phyloP scores from a whole-genome alignment of 2,888 invertebrate species.

The Carpatolechia fugitivella region DNA sequence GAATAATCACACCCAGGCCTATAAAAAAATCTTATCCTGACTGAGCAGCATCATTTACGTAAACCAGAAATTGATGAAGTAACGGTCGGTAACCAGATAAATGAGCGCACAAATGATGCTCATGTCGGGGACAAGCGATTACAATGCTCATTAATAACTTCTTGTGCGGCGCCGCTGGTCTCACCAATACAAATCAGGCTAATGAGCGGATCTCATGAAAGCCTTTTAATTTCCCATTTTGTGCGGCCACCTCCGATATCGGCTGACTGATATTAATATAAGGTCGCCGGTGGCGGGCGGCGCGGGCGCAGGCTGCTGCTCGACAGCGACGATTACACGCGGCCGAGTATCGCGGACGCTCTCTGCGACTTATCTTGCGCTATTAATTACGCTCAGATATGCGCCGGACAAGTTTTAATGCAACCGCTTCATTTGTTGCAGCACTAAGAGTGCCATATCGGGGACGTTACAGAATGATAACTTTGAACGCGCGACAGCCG shows the following conservation, averaged over 20 bases:
- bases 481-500: slow-evolving; percentile 59
- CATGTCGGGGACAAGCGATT: slow-evolving; percentile 58
- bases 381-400: slow-evolving; percentile 76
- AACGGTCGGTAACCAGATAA: slow-evolving; percentile 45
- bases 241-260: slow-evolving; percentile 70
- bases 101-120: slow-evolving; percentile 56
- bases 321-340: slow-evolving; percentile 63
- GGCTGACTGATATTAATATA: slow-evolving; percentile 72
- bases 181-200: slow-evolving; percentile 68
- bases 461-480: slow-evolving; percentile 64
- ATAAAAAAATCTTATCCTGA: slow-evolving; percentile 21
- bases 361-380: slow-evolving; percentile 68
- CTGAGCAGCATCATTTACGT: slow-evolving; percentile 27
- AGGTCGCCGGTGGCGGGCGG: slow-evolving; percentile 56
- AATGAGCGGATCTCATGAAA: slow-evolving; percentile 74
- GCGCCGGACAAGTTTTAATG: slow-evolving; percentile 76
- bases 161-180: slow-evolving; percentile 63
- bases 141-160: slow-evolving; percentile 68
- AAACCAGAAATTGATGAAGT: slow-evolving; percentile 43
- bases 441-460: slow-evolving; percentile 69
- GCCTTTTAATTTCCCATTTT: slow-evolving; percentile 78
- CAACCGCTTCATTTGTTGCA: slow-evolving; percentile 76
- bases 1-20: slow-evolving; percentile 10
- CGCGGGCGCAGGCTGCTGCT: slow-evolving; percentile 58
- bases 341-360: slow-evolving; percentile 55